Evolutionary conservation across 2,888 invertebrate genomes (phyloP).

Genomic region (Villa cingulata): DNA sequence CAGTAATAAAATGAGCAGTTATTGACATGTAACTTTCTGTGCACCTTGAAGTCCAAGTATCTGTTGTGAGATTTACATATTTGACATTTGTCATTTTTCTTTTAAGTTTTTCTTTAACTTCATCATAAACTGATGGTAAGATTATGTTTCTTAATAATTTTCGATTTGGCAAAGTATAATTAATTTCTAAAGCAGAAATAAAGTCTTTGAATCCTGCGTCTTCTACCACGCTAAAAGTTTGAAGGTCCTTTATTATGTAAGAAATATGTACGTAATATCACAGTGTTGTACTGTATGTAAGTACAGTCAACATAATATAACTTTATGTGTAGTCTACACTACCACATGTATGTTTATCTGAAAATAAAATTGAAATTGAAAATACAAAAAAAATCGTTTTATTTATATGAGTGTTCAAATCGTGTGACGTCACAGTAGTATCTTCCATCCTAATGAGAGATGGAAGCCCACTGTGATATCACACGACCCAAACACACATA

Average conservation of each 20-base stretch:
- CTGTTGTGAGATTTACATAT: not conserved
- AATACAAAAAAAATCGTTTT: too few relatives aligned
- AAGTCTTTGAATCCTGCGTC: not conserved
- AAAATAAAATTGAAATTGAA: too few relatives aligned
- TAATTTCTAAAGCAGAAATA: not conserved
- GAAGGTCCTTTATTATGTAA: not conserved
- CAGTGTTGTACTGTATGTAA: too few relatives aligned
- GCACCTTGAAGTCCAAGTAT: not conserved
- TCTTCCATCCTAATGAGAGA: too few relatives aligned
- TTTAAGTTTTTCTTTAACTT: not conserved
- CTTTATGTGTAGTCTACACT: too few relatives aligned
- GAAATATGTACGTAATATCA: too few relatives aligned
- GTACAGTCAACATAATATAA: too few relatives aligned
- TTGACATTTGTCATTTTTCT: not conserved
- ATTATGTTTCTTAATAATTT: not conserved
- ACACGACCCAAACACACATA: too few relatives aligned
- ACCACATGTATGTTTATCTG: too few relatives aligned
- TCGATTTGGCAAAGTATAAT: not conserved
- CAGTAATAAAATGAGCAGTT: constrained; percentile 1
- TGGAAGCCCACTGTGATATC: too few relatives aligned
- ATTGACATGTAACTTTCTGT: not conserved
- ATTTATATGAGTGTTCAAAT: too few relatives aligned
- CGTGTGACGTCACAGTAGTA: too few relatives aligned
- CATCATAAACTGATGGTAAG: not conserved
- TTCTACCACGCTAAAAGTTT: not conserved